A percentile compares a stretch with the other conserved stretches of the same genome.
phyloP scores from a whole-genome alignment of 23 tunicate genomes.

The Diplosoma virens region DNA sequence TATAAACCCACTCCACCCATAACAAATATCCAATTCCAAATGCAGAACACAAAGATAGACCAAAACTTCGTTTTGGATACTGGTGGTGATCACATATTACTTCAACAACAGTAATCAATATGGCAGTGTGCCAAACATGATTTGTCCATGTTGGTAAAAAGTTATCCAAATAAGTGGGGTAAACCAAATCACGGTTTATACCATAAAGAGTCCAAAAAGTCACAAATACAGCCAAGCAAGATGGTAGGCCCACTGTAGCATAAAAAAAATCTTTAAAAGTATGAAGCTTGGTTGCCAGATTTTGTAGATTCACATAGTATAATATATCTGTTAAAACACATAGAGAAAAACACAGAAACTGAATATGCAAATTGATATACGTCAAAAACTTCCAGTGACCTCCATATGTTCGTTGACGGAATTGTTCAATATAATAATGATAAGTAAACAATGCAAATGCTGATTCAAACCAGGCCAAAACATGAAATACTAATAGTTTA shows the following conservation, averaged over 20 bases:
- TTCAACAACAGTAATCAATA: slow-evolving; percentile 7
- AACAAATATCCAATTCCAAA: slow-evolving; percentile 7
- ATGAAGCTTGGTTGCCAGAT: neutral
- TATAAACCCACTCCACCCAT: slow-evolving; percentile 13
- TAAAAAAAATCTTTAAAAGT: slow-evolving; percentile 10
- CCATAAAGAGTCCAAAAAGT: slow-evolving; percentile 45
- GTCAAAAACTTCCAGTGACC: slow-evolving; percentile 60
- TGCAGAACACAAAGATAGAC: neutral
- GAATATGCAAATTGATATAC: slow-evolving; percentile 35
- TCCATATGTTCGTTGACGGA: slow-evolving; percentile 20
- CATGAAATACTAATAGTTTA: slow-evolving; percentile 22
- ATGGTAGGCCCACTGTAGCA: slow-evolving; percentile 34
- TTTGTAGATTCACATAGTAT: neutral
- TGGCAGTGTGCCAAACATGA: slow-evolving; percentile 33
- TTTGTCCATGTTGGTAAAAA: slow-evolving; percentile 35
- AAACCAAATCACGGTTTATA: slow-evolving; percentile 43
- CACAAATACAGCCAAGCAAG: slow-evolving; percentile 19
- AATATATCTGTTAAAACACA: slow-evolving; percentile 29
- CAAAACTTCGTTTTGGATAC: slow-evolving; percentile 22
- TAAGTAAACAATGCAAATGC: slow-evolving; percentile 24
- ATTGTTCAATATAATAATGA: neutral
- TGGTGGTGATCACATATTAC: slow-evolving; percentile 3
- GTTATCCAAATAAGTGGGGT: slow-evolving; percentile 32
- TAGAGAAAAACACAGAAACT: slow-evolving; percentile 23
- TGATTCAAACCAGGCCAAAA: slow-evolving; percentile 31